Evolutionary conservation across 1,140 invertebrate genomes (phyloP).

Genomic region (Chrysopa pallens): DNA sequence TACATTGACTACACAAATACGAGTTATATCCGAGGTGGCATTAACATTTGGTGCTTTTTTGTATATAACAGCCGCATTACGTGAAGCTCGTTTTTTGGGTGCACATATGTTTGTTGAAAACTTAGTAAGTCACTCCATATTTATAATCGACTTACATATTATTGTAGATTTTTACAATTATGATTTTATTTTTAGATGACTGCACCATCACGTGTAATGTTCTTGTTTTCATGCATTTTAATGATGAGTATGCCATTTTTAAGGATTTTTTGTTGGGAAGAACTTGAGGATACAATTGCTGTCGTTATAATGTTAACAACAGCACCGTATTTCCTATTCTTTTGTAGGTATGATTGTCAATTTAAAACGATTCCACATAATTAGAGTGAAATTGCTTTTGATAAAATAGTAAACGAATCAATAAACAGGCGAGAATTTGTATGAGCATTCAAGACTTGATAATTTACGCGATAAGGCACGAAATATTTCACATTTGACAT

Average conservation of each 20-base stretch:
- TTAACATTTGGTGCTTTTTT: slow-evolving; percentile 58
- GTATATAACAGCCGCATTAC: slow-evolving; percentile 61
- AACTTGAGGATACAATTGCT: slow-evolving; percentile 77
- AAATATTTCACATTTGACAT: too few species aligned
- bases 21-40: slow-evolving; percentile 46
- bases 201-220: slow-evolving; percentile 79
- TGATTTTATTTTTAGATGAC: slow-evolving; percentile 41
- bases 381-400: too few species aligned
- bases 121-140: slow-evolving; percentile 36
- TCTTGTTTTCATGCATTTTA: slow-evolving; percentile 78
- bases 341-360: slow-evolving; percentile 55
- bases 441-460: too few species aligned
- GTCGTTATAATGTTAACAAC: slow-evolving; percentile 91
- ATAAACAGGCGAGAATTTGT: too few species aligned
- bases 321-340: slow-evolving; percentile 95
- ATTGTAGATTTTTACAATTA: too few species aligned
- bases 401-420: too few species aligned
- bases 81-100: slow-evolving; percentile 70
- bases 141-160: too few species aligned
- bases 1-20: slow-evolving; percentile 34
- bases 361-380: too few species aligned
- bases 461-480: too few species aligned
- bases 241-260: slow-evolving; percentile 70
- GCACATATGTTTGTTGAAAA: slow-evolving; percentile 82
- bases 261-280: slow-evolving; percentile 62